These are phyloP conservation scores for Henicopernis longicauda DNA, from an alignment of 2,113 vertebrate species.

Conservation along the genomic window DNA sequence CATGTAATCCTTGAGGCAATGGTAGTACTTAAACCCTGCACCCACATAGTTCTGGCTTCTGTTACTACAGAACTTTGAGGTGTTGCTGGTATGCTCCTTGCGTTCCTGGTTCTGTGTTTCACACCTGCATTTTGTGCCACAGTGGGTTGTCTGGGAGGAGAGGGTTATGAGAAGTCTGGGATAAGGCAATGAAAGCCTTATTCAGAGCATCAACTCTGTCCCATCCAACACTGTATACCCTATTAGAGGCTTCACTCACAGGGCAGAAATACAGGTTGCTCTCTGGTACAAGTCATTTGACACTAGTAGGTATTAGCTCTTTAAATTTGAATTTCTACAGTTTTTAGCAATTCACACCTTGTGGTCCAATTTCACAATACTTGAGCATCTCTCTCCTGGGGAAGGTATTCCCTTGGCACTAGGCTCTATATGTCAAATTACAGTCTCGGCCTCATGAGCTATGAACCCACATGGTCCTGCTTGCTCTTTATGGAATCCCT, in stretches of 20 bases:
- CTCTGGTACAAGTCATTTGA: background rate
- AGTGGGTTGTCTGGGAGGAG: background rate
- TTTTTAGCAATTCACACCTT: slow-evolving; percentile 14
- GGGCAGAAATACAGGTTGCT: background rate
- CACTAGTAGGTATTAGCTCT: background rate
- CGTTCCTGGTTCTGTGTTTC: background rate
- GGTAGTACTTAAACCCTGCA: background rate
- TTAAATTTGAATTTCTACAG: background rate
- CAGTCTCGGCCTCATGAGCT: background rate
- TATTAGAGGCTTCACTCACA: background rate
- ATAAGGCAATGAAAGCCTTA: background rate
- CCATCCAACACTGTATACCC: background rate
- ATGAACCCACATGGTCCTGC: background rate
- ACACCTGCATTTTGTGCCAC: background rate
- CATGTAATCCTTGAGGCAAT: background rate
- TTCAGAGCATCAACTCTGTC: background rate
- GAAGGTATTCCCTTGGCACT: background rate
- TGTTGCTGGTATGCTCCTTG: background rate
- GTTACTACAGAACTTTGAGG: background rate
- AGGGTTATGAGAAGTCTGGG: background rate
- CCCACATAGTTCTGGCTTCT: background rate
- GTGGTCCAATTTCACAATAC: background rate
- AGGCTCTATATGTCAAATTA: background rate
- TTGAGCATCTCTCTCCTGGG: background rate
- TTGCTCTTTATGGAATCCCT: background rate